A percentile compares a stretch with the other conserved stretches of the same genome.
These are phyloP conservation scores for Augochlora pura DNA, from an alignment of 1,140 invertebrate genomes.

Conservation along the genomic window DNA sequence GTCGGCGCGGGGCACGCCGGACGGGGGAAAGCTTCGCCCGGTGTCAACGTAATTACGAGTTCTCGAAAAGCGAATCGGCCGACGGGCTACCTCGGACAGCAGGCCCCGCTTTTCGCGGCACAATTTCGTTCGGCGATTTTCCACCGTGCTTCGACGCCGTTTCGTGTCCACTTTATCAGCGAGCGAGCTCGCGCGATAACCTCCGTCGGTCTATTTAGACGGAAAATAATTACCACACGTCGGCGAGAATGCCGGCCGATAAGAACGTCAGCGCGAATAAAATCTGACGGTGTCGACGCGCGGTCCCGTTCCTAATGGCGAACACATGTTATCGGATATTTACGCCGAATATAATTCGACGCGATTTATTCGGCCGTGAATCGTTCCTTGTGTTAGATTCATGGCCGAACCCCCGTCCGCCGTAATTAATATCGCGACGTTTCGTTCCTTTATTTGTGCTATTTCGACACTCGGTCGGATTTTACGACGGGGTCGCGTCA, in stretches of 20 bases:
- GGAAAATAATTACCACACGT: conserved; percentile 11
- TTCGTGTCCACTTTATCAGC: not conserved
- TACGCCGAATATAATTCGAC: not conserved
- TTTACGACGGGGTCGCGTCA: too few relatives aligned
- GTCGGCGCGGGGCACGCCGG: too few relatives aligned
- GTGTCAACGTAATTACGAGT: not conserved
- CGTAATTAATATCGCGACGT: too few relatives aligned
- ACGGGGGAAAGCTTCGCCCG: not conserved
- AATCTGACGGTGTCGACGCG: not conserved
- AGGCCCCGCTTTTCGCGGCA: conserved; percentile 7
- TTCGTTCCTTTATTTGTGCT: too few relatives aligned
- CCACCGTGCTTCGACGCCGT: not conserved
- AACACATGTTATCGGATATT: not conserved
- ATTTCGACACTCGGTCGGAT: too few relatives aligned
- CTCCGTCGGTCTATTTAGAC: conserved; percentile 10
- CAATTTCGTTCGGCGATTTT: not conserved
- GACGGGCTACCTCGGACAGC: too few relatives aligned
- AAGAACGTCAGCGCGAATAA: not conserved
- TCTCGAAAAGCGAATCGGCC: not conserved
- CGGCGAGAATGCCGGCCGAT: not conserved
- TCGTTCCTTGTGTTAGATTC: too few relatives aligned
- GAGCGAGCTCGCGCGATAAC: conserved; percentile 12
- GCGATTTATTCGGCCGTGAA: not conserved
- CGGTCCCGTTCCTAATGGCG: not conserved
- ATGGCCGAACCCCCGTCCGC: too few relatives aligned